Conservation (phyloP, 2,888 invertebrate genomes). For the Limnephilus lunatus region DNA sequence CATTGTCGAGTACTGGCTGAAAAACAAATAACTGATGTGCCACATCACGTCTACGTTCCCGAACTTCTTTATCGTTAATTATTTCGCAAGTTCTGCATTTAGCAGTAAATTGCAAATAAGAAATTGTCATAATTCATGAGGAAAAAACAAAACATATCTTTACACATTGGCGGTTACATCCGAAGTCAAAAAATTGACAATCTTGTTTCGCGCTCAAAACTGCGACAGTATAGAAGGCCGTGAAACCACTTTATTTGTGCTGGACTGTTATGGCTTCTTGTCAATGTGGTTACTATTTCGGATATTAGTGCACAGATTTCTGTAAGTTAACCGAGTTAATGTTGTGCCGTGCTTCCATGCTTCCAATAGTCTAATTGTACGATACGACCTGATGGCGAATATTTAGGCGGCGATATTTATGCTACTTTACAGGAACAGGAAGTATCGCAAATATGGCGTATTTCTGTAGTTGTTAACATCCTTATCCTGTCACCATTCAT, state of each 20-base stretch:
- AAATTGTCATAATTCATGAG: background rate
- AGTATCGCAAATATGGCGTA: slow-evolving; percentile 77
- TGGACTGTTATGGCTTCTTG: slow-evolving; percentile 35
- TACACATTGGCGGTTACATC: background rate
- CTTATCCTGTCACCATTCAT: slow-evolving; percentile 71
- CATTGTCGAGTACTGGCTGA: background rate
- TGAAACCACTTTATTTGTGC: slow-evolving; percentile 54
- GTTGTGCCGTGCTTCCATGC: background rate
- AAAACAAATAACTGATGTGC: slow-evolving; percentile 11
- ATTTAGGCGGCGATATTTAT: slow-evolving; percentile 70
- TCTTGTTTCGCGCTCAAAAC: slow-evolving; percentile 58
- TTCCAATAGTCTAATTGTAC: background rate
- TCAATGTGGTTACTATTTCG: slow-evolving; percentile 34
- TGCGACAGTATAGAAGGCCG: slow-evolving; percentile 54
- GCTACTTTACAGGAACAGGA: slow-evolving; percentile 80
- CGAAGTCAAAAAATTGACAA: background rate
- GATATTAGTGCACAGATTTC: slow-evolving; percentile 32
- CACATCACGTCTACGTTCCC: background rate
- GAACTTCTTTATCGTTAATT: slow-evolving; percentile 8
- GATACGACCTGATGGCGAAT: background rate
- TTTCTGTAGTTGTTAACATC: slow-evolving; percentile 71
- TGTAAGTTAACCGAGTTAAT: slow-evolving; percentile 45
- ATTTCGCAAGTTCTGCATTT: slow-evolving; percentile 7
- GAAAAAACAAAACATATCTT: slow-evolving; percentile 11
- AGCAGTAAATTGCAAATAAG: background rate